Evolutionary conservation across 2,113 vertebrate species (phyloP).

Genomic region (Mustela nigripes): DNA sequence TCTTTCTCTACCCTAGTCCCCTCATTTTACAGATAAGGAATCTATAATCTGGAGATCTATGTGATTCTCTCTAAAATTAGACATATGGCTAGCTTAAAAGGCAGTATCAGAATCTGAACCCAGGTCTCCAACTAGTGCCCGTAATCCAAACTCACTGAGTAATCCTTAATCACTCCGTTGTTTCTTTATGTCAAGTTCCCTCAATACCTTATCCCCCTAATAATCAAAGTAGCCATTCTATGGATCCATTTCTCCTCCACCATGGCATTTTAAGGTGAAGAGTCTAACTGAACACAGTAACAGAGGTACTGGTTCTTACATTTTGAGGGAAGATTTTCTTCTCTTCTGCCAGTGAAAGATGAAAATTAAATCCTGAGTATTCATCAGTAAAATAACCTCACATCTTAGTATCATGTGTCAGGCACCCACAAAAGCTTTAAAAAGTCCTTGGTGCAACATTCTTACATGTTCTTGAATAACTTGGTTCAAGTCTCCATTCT

Average conservation of each 20-base stretch:
- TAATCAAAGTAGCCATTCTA: not conserved
- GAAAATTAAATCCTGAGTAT: slow-evolving; percentile 55
- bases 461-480: slow-evolving; percentile 45
- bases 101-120: slow-evolving; percentile 19
- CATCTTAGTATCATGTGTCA: slow-evolving; percentile 38
- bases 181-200: not conserved
- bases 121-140: not conserved
- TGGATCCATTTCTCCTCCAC: not conserved
- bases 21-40: slow-evolving; percentile 33
- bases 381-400: slow-evolving; percentile 40
- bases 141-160: not conserved
- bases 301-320: not conserved
- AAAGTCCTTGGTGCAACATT: slow-evolving; percentile 49
- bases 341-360: slow-evolving; percentile 26
- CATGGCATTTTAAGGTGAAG: not conserved
- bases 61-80: slow-evolving; percentile 16
- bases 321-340: not conserved
- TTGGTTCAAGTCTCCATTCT: not conserved
- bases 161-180: not conserved
- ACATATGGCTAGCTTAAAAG: not conserved
- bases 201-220: not conserved
- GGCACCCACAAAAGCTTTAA: not conserved
- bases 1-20: not conserved
- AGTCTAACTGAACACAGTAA: not conserved
- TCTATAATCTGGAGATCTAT: not conserved